Conservation (phyloP, 2,888 invertebrate species). For the Patella depressa region DNA sequence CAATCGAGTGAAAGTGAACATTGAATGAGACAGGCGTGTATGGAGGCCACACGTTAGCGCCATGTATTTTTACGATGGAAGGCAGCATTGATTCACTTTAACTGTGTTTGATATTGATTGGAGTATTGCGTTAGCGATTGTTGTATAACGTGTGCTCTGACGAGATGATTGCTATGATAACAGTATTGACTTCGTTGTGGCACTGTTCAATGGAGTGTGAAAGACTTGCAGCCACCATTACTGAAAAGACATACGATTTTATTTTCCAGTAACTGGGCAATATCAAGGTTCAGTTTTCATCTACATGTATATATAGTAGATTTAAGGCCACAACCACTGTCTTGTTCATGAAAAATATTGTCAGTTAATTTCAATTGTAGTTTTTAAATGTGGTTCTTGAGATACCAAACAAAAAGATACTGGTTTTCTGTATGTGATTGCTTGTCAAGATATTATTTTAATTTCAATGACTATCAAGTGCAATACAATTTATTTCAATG, state of each 20-base stretch:
- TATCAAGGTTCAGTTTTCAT: no score
- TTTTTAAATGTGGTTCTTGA: no score
- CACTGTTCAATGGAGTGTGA: constrained; percentile 9
- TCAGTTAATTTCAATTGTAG: no score
- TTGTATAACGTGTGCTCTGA: constrained; percentile 10
- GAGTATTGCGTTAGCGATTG: constrained; percentile 8
- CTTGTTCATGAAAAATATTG: no score
- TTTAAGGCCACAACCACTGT: no score
- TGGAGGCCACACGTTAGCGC: constrained; percentile 7
- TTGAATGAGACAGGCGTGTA: constrained; percentile 13
- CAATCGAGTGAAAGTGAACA: constrained; percentile 5
- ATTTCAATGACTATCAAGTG: no score
- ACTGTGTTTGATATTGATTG: constrained; percentile 10
- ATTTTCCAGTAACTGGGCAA: no score
- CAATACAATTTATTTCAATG: no score
- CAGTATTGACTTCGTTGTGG: background rate
- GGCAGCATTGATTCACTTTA: constrained; percentile 9
- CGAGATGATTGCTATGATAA: constrained; percentile 10
- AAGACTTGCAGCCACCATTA: constrained; percentile 3
- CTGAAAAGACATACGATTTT: background rate
- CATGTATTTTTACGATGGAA: constrained; percentile 6
- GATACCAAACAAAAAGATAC: no score
- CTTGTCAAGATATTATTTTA: no score
- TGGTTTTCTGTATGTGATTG: no score
- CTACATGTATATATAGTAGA: no score